A percentile compares a stretch with the other conserved stretches of the same genome.
Conservation (phyloP, 2,113 vertebrate species). For the Ciconia maguari region DNA sequence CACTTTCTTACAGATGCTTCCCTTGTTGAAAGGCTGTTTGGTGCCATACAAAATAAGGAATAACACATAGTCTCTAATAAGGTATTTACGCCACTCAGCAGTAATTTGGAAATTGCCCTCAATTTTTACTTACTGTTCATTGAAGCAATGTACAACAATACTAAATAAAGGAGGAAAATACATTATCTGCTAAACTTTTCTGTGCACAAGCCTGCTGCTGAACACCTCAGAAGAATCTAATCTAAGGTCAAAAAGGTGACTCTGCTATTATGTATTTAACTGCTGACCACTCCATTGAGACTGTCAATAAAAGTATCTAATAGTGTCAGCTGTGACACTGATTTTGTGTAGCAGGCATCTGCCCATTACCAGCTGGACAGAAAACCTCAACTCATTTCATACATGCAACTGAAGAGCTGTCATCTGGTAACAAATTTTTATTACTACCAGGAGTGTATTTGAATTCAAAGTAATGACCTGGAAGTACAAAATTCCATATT, state of each 20-base stretch:
- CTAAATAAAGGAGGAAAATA: background rate
- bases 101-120: background rate
- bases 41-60: background rate
- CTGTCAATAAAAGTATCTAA: background rate
- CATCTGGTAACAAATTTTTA: conserved; percentile 52
- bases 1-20: conserved; percentile 29
- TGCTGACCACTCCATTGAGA: background rate
- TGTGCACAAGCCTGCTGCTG: background rate
- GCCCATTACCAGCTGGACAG: conserved; percentile 12
- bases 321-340: background rate
- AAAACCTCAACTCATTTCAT: background rate
- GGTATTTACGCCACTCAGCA: background rate
- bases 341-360: background rate
- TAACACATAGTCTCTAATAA: background rate
- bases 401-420: conserved; percentile 4
- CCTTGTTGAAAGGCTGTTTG: background rate
- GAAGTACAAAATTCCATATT: conserved; percentile 47
- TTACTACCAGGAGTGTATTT: conserved; percentile 32
- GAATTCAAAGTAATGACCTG: conserved; percentile 44
- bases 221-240: background rate
- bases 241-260: background rate
- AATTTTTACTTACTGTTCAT: background rate
- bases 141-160: background rate
- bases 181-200: background rate
- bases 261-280: background rate